phyloP scores from a whole-genome alignment of 2,797 vertebrate species.

The Notamacropus eugenii region DNA sequence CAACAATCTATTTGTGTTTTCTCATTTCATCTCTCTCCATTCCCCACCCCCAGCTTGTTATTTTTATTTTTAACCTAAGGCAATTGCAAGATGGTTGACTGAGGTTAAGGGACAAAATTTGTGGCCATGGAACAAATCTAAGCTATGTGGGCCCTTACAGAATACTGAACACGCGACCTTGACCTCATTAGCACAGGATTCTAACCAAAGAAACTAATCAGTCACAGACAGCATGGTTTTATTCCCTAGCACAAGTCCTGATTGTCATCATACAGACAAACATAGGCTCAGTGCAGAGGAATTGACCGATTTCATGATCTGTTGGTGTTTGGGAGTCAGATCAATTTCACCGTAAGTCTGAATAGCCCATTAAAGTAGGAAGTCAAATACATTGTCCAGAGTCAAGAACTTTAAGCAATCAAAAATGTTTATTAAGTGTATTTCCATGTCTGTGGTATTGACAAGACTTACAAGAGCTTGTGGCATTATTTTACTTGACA shows the following conservation, averaged over 20 bases:
- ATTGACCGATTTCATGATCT: not conserved
- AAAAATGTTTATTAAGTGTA: not conserved
- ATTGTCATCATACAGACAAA: constrained; percentile 5
- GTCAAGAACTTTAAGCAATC: constrained; percentile 4
- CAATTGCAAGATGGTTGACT: constrained; percentile 24
- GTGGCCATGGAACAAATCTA: constrained; percentile 20
- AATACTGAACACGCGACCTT: not conserved
- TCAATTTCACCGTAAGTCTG: constrained; percentile 13
- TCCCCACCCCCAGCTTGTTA: not conserved
- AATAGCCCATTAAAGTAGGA: constrained; percentile 4
- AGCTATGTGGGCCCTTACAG: not conserved
- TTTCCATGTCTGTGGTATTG: not conserved
- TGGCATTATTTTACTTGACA: constrained; percentile 5
- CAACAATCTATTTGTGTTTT: constrained; percentile 34
- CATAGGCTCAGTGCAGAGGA: not conserved
- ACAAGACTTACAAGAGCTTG: not conserved
- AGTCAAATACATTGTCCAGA: constrained; percentile 19
- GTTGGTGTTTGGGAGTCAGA: constrained; percentile 8
- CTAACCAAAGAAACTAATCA: constrained; percentile 15
- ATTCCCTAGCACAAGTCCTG: constrained; percentile 12
- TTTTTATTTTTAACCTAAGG: not conserved
- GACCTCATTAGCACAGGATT: not conserved
- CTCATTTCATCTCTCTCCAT: not conserved
- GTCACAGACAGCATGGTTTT: constrained; percentile 27
- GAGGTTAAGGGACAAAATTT: constrained; percentile 22